Percentiles rank a stretch among this genome's conserved stretches.
These are phyloP conservation scores for Xiphophorus maculatus DNA, from an alignment of 2,113 vertebrate species.

Conservation along the genomic window DNA sequence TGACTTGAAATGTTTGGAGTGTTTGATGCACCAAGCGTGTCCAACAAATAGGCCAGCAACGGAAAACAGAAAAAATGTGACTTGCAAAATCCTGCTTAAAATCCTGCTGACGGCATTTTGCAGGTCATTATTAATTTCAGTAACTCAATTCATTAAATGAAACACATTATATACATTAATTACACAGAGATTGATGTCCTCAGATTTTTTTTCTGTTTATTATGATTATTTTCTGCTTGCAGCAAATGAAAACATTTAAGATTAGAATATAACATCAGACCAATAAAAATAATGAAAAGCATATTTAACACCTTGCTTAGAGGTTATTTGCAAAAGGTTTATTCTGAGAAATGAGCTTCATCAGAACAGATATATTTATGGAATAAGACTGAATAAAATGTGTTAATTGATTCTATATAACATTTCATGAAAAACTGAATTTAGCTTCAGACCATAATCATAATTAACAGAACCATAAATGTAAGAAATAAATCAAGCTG, in stretches of 20 bases:
- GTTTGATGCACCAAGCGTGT: too few species aligned
- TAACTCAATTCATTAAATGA: neutral
- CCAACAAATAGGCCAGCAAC: too few species aligned
- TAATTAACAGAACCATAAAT: neutral
- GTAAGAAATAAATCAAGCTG: neutral
- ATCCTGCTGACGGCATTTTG: too few species aligned
- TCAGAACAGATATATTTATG: neutral
- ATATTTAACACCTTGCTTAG: neutral
- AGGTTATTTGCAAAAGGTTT: neutral
- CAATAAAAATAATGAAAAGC: neutral
- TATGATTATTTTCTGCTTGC: neutral
- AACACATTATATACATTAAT: neutral
- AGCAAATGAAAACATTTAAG: too few species aligned
- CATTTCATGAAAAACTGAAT: neutral
- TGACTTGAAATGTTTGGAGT: too few species aligned
- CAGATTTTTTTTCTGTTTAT: neutral
- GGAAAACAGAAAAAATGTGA: too few species aligned
- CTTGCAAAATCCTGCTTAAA: too few species aligned
- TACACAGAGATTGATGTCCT: neutral
- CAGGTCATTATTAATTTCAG: neutral
- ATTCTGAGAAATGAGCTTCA: neutral
- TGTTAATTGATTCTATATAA: neutral
- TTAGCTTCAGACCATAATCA: neutral
- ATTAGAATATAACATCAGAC: neutral
- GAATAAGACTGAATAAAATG: neutral